phyloP scores from a whole-genome alignment of 2,113 vertebrate genomes.

The Neogobius melanostomus region DNA sequence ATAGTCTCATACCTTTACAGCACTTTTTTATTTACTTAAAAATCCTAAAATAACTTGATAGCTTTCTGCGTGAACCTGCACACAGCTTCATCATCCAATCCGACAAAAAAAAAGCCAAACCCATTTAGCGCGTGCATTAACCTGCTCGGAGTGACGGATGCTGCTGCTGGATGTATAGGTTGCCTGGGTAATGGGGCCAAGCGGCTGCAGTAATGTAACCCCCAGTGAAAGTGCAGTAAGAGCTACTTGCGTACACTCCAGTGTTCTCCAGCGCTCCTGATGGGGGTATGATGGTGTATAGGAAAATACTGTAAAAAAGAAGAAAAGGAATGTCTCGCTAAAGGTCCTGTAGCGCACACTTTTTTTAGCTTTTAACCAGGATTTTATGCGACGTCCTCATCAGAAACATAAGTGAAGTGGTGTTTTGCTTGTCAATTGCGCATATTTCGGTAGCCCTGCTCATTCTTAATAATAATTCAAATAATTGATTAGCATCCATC shows the following conservation, averaged over 20 bases:
- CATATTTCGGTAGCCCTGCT: too few species aligned
- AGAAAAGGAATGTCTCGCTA: too few species aligned
- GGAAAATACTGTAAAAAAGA: not conserved
- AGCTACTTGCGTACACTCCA: slow-evolving; percentile 20
- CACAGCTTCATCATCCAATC: not conserved
- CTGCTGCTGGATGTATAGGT: slow-evolving; percentile 33
- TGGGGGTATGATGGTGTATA: slow-evolving; percentile 40
- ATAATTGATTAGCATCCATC: too few species aligned
- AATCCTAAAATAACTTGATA: not conserved
- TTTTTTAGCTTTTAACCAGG: too few species aligned
- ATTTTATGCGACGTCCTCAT: too few species aligned
- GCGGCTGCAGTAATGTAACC: slow-evolving; percentile 53
- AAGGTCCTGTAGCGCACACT: too few species aligned
- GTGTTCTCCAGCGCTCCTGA: slow-evolving; percentile 30
- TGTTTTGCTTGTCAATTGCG: too few species aligned
- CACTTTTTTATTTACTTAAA: not conserved
- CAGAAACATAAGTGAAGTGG: too few species aligned
- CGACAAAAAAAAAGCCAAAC: not conserved
- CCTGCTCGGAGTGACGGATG: slow-evolving; percentile 48
- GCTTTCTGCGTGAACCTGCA: not conserved
- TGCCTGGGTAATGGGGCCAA: slow-evolving; percentile 55
- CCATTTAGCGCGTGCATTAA: not conserved
- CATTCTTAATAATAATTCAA: too few species aligned
- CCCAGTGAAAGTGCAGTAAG: slow-evolving; percentile 48
- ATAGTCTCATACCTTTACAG: too few species aligned